phyloP scores from a whole-genome alignment of 2,113 vertebrate species.

The Platysteira castanea region DNA sequence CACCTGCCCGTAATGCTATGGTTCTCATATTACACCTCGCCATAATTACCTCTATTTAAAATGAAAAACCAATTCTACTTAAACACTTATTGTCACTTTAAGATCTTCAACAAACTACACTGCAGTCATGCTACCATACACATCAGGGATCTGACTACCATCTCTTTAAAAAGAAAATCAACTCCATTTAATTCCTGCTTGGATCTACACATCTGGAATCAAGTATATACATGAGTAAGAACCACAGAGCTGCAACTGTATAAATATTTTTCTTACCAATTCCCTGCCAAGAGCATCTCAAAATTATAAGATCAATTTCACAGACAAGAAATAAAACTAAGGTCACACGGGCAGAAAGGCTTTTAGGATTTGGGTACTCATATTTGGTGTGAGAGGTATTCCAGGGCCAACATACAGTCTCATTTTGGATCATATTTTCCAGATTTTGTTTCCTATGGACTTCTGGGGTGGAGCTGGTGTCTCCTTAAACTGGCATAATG shows the following conservation, averaged over 20 bases:
- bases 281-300: slow-evolving; percentile 2
- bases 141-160: background rate
- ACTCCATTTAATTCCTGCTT: background rate
- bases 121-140: background rate
- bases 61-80: background rate
- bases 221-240: background rate
- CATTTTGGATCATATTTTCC: background rate
- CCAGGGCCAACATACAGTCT: background rate
- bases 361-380: background rate
- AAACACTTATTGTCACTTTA: background rate
- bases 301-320: background rate
- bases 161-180: background rate
- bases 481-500: background rate
- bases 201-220: slow-evolving; percentile 9
- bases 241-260: background rate
- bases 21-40: background rate
- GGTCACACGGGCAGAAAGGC: background rate
- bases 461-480: background rate
- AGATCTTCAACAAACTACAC: background rate
- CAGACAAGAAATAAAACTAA: background rate
- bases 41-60: background rate
- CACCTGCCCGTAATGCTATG: background rate
- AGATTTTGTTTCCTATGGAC: background rate
- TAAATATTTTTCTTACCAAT: slow-evolving; percentile 34
- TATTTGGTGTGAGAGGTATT: background rate